Percentiles rank a stretch among this genome's conserved stretches.
Conservation (phyloP, 2,113 vertebrate genomes). For the Manacus vitellinus region DNA sequence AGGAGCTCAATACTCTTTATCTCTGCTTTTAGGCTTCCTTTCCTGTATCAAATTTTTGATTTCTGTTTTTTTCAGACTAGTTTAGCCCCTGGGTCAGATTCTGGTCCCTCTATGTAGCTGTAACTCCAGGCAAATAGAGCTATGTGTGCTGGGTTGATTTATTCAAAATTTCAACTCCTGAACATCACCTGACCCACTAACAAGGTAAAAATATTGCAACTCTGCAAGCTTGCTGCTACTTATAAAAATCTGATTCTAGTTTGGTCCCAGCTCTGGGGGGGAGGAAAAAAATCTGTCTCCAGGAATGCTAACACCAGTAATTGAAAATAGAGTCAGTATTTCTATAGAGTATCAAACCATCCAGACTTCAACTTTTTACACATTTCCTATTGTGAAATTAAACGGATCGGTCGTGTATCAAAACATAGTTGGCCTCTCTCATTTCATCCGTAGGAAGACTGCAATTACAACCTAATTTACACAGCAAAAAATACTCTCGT, state of each 20-base stretch:
- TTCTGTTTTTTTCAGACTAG: not conserved
- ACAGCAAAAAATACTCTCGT: conserved; percentile 61
- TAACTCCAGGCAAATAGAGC: not conserved
- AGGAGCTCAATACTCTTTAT: not conserved
- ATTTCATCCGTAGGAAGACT: conserved; percentile 55
- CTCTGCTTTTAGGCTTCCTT: not conserved
- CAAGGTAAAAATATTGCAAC: conserved; percentile 1
- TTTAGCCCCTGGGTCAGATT: not conserved
- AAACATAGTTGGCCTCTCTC: conserved; percentile 56
- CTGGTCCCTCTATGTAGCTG: not conserved
- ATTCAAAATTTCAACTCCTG: not conserved
- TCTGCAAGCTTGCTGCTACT: not conserved
- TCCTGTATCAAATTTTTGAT: not conserved
- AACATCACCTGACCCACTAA: not conserved
- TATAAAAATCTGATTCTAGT: conserved; percentile 23
- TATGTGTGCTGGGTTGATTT: not conserved
- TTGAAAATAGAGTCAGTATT: conserved; percentile 62
- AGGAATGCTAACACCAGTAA: not conserved
- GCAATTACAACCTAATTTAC: conserved; percentile 18
- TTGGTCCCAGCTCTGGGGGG: not conserved
- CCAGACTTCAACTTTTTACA: not conserved
- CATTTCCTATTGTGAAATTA: conserved; percentile 15
- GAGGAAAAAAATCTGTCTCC: not conserved
- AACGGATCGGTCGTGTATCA: not conserved
- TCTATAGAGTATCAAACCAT: conserved; percentile 55